A percentile compares a stretch with the other conserved stretches of the same genome.
These are phyloP conservation scores for Salminus brasiliensis DNA, from an alignment of 2,113 vertebrate genomes.

Conservation along the genomic window DNA sequence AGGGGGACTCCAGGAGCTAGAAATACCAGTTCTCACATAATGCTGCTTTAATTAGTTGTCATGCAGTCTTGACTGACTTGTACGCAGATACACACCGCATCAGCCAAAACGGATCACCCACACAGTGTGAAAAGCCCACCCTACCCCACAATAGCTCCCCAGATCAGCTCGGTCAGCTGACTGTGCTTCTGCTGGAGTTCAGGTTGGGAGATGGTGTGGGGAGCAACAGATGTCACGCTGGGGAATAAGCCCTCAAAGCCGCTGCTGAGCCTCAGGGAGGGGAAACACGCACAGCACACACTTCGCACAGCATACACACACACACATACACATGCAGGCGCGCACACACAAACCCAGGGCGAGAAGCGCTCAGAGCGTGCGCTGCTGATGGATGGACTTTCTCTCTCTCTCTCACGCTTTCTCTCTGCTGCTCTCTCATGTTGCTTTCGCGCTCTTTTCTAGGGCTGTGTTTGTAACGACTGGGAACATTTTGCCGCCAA, in stretches of 20 bases:
- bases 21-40: too few relatives aligned
- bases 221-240: constrained; percentile 72
- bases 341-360: not conserved
- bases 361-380: constrained; percentile 16
- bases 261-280: constrained; percentile 55
- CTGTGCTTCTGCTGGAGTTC: not conserved
- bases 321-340: constrained; percentile 6
- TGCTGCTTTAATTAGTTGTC: too few relatives aligned
- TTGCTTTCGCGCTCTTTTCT: not conserved
- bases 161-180: not conserved
- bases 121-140: not conserved
- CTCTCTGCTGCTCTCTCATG: not conserved
- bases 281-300: too few relatives aligned
- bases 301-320: constrained; percentile 27
- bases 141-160: not conserved
- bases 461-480: not conserved
- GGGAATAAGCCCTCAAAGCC: constrained; percentile 76
- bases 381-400: constrained; percentile 8
- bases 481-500: not conserved
- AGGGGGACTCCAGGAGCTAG: too few relatives aligned
- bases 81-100: too few relatives aligned
- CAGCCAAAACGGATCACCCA: too few relatives aligned
- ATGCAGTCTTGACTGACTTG: too few relatives aligned
- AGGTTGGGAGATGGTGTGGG: constrained; percentile 48
- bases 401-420: not conserved